Percentiles rank a stretch among this genome's conserved stretches.
These are phyloP conservation scores for Pseudorhombus dupliciocellatus DNA, from an alignment of 2,113 vertebrate genomes.

Conservation along the genomic window DNA sequence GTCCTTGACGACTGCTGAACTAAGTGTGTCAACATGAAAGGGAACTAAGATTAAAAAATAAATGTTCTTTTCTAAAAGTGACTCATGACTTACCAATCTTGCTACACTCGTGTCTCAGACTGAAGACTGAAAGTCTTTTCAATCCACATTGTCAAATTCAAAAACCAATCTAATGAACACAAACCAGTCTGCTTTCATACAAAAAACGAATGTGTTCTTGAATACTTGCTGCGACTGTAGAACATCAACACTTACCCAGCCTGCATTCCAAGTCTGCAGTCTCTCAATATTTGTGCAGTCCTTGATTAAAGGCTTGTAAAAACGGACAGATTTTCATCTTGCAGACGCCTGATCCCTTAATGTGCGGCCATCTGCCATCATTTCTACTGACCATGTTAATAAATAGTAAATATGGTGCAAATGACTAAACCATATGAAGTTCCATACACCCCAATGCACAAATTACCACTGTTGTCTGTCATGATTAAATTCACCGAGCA, in stretches of 20 bases:
- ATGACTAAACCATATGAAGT: too few relatives aligned
- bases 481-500: slow-evolving; percentile 7
- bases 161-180: slow-evolving; percentile 4
- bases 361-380: too few relatives aligned
- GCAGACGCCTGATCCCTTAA: too few relatives aligned
- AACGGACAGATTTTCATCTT: neutral
- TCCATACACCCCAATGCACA: too few relatives aligned
- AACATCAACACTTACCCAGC: too few relatives aligned
- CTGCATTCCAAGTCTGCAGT: neutral
- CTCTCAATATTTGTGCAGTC: neutral
- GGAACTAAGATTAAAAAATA: neutral
- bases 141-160: neutral
- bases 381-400: too few relatives aligned
- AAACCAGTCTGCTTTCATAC: neutral
- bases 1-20: neutral
- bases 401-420: too few relatives aligned
- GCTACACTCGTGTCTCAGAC: too few relatives aligned
- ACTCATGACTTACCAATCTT: too few relatives aligned
- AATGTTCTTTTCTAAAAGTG: neutral
- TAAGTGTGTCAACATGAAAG: neutral
- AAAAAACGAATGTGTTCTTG: neutral
- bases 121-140: too few relatives aligned
- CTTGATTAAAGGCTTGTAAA: neutral
- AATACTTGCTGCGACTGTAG: neutral
- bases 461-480: slow-evolving; percentile 1